Percentiles rank a stretch among this genome's conserved stretches.
Evolutionary conservation across 1,140 invertebrate species (phyloP).

Genomic region (Leptoteleia sp.): DNA sequence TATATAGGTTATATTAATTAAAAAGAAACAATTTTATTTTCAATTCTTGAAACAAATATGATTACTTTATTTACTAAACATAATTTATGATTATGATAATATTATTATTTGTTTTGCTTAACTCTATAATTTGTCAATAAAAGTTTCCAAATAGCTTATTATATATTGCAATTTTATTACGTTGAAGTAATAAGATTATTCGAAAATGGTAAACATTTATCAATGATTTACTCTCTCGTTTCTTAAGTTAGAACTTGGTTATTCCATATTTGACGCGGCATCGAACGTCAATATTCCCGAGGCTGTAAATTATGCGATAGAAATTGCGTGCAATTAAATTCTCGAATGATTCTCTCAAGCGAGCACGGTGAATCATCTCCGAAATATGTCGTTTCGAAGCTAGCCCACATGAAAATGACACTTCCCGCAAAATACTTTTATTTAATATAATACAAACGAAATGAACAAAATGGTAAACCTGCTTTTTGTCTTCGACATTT

Average conservation of each 20-base stretch:
- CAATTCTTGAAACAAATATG: too few species aligned
- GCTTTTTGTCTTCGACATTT: not conserved
- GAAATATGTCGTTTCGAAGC: slow-evolving; percentile 31
- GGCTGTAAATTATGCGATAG: slow-evolving; percentile 54
- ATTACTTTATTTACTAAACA: too few species aligned
- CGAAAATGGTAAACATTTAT: slow-evolving; percentile 42
- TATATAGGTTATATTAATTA: too few species aligned
- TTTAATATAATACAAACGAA: slow-evolving; percentile 28
- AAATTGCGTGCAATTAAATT: slow-evolving; percentile 54
- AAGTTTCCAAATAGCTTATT: too few species aligned
- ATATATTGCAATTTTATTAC: slow-evolving; percentile 43
- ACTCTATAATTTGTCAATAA: too few species aligned
- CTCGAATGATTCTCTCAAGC: slow-evolving; percentile 9
- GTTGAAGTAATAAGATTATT: slow-evolving; percentile 43
- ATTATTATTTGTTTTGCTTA: too few species aligned
- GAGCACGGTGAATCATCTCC: slow-evolving; percentile 39
- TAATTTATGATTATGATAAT: too few species aligned
- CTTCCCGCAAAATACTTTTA: slow-evolving; percentile 3
- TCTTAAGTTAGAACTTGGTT: slow-evolving; percentile 28
- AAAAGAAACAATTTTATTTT: too few species aligned
- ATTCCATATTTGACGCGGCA: slow-evolving; percentile 38
- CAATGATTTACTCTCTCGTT: slow-evolving; percentile 54
- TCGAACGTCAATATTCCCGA: slow-evolving; percentile 41
- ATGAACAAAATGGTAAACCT: not conserved
- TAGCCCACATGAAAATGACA: slow-evolving; percentile 30